phyloP scores from a whole-genome alignment of 2,888 invertebrate genomes.

The Melinopterus prodromus region DNA sequence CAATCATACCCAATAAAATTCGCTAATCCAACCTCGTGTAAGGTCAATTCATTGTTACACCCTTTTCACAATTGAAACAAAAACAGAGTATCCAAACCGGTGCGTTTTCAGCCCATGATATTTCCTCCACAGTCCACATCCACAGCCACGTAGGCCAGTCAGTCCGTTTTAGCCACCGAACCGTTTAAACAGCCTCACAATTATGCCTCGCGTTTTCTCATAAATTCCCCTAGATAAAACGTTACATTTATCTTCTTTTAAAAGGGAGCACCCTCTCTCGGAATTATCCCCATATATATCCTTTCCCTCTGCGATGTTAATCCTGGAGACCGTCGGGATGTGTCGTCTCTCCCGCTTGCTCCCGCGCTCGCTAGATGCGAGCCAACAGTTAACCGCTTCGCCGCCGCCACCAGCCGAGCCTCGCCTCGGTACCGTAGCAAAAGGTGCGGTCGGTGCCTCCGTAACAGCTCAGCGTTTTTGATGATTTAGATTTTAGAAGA shows the following conservation, averaged over 20 bases:
- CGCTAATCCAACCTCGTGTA: too few relatives aligned
- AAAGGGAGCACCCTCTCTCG: constrained; percentile 47
- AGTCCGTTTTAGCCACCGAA: constrained; percentile 46
- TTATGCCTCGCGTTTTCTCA: constrained; percentile 58
- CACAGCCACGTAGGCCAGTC: not conserved
- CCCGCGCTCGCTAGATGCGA: not conserved
- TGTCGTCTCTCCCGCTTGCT: constrained; percentile 29
- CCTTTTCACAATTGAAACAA: too few relatives aligned
- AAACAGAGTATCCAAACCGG: too few relatives aligned
- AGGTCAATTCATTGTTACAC: too few relatives aligned
- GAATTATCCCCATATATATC: constrained; percentile 58
- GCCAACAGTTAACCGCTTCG: constrained; percentile 15
- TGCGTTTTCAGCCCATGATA: too few relatives aligned
- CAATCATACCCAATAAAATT: too few relatives aligned
- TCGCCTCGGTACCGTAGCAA: constrained; percentile 28
- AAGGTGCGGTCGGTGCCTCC: constrained; percentile 31
- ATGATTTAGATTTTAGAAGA: constrained; percentile 60
- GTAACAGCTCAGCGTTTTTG: constrained; percentile 56
- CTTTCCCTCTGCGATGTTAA: constrained; percentile 55
- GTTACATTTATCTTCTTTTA: constrained; percentile 61
- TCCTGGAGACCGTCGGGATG: constrained; percentile 50
- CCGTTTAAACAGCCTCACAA: constrained; percentile 58
- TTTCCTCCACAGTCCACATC: not conserved
- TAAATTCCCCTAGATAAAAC: constrained; percentile 60
- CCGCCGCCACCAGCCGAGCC: not conserved